Base-by-base conservation (phyloP, 1,140 invertebrate species). In the Branchinecta lynchi region DNA sequence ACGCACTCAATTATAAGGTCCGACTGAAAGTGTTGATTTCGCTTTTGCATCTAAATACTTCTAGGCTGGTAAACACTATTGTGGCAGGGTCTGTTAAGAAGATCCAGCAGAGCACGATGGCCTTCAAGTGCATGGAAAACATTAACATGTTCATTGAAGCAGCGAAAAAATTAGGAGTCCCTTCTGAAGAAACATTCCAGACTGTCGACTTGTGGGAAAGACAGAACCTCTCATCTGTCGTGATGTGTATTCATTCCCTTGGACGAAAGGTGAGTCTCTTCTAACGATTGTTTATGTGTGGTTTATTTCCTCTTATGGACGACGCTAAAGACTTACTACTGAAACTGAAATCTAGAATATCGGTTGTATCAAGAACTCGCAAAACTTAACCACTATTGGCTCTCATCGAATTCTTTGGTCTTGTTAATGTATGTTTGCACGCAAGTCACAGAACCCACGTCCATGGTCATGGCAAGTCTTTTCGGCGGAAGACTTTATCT, bases 81-180 rank as follows among this genome's bases (percentile, higher is more conserved):
- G 83, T 91, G 77, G 83, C 87, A 0, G 87, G 86, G 21, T 84
- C 83, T 45, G 85, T 94, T 32, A 93, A 92, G 81, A 94, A 93
- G 80, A 85, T 94, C 71, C 93, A 94, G 78, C 84, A 86, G 74
- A 88, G 84, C 45, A 83, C 83, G 75, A 90, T 93, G 86, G 92
- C 93, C n/a, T 96, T 96, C 80, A 96, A 96, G 76, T 96, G 92
- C 77, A 98, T 98, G 95, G 95, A 98, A 81, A 98, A 98, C 78
- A 98, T 98, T 72, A 95, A 96, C 75, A 86, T 86, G 8, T 98
- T 98, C 81, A 81, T 98, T 69, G 88, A 89, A 74, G 87, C 86
- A 8, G 91, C 90, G 51, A 87, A 86, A 76, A 82, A 83, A n/a
- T 84, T 96, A 70, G 95, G 95, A 44, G 94, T 98, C 3, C 92